Evolutionary conservation across 1,140 invertebrate species (phyloP), one percentile per base, ranked within the genome.

Genomic region (Acromyrmex charruanus): DNA sequence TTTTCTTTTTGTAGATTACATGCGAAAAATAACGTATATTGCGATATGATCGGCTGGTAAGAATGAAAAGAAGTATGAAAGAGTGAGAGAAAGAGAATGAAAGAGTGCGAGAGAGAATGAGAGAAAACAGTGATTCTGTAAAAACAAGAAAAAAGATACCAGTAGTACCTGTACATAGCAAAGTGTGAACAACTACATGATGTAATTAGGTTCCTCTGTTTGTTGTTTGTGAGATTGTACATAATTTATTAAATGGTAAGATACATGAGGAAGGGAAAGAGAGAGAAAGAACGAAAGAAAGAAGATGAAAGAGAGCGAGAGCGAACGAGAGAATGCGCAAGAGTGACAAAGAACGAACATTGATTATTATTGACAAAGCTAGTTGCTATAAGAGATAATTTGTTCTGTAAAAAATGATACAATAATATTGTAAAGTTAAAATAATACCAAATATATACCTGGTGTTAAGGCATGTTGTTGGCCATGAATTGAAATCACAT

Each of bases 151-250:
- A 82, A 93, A 49, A 44, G 59, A 84, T 84, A 93, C 91, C 89
- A 92, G 94, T 95, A 95, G 94, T 95, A 95, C 94, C 94, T 95
- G 95, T 95, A 95, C 93, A 95, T 95, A 95, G 94, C 91, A 89
- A 94, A 95, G 93, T 94, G 93, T 93, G 91, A 93, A 93, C 92
- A 93, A 94, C 92, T 94, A 94, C 91, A 94, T 93, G 91, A 95
- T 95, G 94, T 95, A 95, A 95, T 95, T 95, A 95, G 94, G 94
- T 95, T 95, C 93, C 94, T 95, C 93, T 91, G 93, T 95, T 95
- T 95, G 94, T 94, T 95, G 94, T 95, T 95, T 95, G 94, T 94
- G 94, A 95, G 93, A 95, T 94, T 95, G 94, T 95, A 95, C 92
- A 95, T 95, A 95, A 95, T 94, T 95, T 95, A 95, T 95, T 94